Evolutionary conservation across 1,140 invertebrate species (phyloP).

Genomic region (Formica exsecta): DNA sequence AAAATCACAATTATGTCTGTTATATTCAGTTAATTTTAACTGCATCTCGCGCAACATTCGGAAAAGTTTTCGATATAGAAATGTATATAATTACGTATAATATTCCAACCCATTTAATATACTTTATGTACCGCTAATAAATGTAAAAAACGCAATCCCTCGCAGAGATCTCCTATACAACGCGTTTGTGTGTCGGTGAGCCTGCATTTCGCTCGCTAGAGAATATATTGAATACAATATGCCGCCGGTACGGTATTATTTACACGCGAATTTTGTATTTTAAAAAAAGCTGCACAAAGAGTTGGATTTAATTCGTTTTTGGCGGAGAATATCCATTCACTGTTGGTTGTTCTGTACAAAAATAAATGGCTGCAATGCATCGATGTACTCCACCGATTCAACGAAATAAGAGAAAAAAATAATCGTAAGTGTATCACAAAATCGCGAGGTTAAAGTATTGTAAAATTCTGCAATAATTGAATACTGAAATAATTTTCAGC

Average conservation of each 20-base stretch:
- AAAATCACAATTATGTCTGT: constrained; percentile 21
- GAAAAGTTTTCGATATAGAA: constrained; percentile 23
- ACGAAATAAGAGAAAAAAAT: constrained; percentile 50
- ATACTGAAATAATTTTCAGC: constrained; percentile 43
- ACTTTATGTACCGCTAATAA: constrained; percentile 63
- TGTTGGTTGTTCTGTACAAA: constrained; percentile 20
- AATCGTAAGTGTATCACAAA: constrained; percentile 33
- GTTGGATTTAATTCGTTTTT: constrained; percentile 76
- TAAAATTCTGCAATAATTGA: constrained; percentile 41
- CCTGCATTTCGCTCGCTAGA: constrained; percentile 41
- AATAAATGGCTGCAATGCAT: constrained; percentile 25
- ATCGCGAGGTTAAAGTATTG: constrained; percentile 40
- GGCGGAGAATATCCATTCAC: constrained; percentile 69
- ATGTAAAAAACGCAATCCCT: constrained; percentile 50
- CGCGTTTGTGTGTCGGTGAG: constrained; percentile 57
- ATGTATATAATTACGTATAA: constrained; percentile 54
- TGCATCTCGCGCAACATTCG: constrained; percentile 16
- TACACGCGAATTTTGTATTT: constrained; percentile 74
- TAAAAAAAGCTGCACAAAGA: constrained; percentile 74
- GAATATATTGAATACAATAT: constrained; percentile 76
- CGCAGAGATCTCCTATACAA: constrained; percentile 4
- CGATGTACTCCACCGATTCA: constrained; percentile 1
- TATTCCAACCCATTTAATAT: constrained; percentile 68
- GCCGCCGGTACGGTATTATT: constrained; percentile 71
- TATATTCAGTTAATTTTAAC: constrained; percentile 17